Evolutionary conservation across 2,797 vertebrate genomes (phyloP).

Genomic region (Cynodonichthys magdalenae): DNA sequence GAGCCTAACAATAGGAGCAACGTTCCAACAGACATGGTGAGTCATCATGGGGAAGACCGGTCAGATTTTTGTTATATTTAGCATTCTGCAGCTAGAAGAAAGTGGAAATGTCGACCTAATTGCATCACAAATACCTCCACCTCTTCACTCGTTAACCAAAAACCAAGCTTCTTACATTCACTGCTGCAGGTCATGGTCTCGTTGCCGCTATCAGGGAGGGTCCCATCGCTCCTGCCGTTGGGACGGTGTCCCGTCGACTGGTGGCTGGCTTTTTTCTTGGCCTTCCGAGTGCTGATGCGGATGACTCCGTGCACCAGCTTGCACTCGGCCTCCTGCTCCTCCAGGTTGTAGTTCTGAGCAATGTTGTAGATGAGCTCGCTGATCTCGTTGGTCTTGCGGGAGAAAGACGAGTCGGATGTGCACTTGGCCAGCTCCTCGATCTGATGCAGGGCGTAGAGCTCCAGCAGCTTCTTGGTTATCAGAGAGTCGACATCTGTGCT

Average conservation of each 20-base stretch:
- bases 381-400: constrained; percentile 98
- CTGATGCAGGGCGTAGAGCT: constrained; percentile 97
- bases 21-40: constrained; percentile 50
- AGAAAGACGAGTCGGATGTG: constrained; percentile 95
- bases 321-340: constrained; percentile 97
- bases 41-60: constrained; percentile 42
- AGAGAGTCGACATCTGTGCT: constrained; percentile 93
- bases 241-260: constrained; percentile 75
- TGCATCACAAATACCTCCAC: not conserved
- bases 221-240: constrained; percentile 82
- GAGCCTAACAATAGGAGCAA: constrained; percentile 45
- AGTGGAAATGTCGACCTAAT: not conserved
- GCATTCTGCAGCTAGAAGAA: constrained; percentile 21
- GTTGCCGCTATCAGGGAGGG: constrained; percentile 90
- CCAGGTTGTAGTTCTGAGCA: constrained; percentile 96
- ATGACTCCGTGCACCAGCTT: constrained; percentile 96
- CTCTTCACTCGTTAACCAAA: not conserved
- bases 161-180: constrained; percentile 81
- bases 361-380: constrained; percentile 98
- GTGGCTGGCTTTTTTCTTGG: constrained; percentile 77
- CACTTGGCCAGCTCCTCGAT: constrained; percentile 98
- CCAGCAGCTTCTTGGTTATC: constrained; percentile 96
- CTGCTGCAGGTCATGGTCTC: constrained; percentile 95
- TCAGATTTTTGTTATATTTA: constrained; percentile 35
- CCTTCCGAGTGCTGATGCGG: constrained; percentile 95